Evolutionary conservation across 2,888 invertebrate species (phyloP), one percentile per base, ranked within the genome.

Genomic region (Megalurothrips usitatus): DNA sequence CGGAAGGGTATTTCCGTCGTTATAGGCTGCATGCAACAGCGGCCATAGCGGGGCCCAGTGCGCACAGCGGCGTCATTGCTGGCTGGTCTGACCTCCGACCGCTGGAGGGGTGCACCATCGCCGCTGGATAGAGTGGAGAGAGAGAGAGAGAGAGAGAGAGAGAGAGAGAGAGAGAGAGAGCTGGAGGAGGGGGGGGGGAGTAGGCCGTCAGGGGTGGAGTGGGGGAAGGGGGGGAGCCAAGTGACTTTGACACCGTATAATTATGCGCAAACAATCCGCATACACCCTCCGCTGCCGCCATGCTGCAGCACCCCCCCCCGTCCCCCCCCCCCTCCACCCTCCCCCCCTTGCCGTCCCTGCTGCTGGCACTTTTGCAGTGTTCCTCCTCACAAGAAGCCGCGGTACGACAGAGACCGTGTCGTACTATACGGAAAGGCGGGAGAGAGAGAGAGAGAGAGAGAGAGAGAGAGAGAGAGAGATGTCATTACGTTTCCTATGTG

Each of bases 1-100:
- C 34, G 82, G 82, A 43, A 79, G 81, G 34, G 52, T 75, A 23
- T 78, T 48, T 79, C 0, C 12, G 58, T n/a, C n/a, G n/a, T n/a
- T n/a, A n/a, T 47, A 79, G 43, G 68, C 68, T 68, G 68, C 68
- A 26, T 75, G 68, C 68, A 75, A 75, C 68, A 75, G 68, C 23
- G 26, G 23, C 68, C 68, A 75, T 26, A 75, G 68, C 23, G 26
- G 23, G 26, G 26, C 68, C 19, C 23, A 4, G 34, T 43, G 34
- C 34, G 34, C 34, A 43, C 34, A 43, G 34, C 34, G 6, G 34
- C 34, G 6, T 2, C 34, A 43, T n/a, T n/a, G 12, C 52, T 52
- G 14, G 14, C 52, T 52, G 52, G 17, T 17, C 58, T 58, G 58
- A 58, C n/a, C n/a, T n/a, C n/a, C n/a, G n/a, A n/a, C 58, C 6